A percentile compares a stretch with the other conserved stretches of the same genome.
Conservation (phyloP, 2,113 vertebrate species). For the Caranx melampygus region DNA sequence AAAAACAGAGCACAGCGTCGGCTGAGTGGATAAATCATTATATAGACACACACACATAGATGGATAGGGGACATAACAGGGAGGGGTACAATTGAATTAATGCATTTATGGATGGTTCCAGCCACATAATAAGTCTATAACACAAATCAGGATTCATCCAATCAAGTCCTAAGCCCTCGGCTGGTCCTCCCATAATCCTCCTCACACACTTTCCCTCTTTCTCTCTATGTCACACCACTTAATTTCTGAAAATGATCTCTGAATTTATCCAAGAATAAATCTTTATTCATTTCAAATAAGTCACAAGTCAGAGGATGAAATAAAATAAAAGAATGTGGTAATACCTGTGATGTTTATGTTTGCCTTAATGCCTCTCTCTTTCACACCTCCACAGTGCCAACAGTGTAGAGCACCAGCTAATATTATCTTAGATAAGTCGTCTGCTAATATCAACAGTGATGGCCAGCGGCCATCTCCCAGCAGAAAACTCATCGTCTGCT, state of each 20-base stretch:
- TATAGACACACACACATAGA: slow-evolving; percentile 10
- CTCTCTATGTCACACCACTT: slow-evolving; percentile 5
- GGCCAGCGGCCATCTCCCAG: no score
- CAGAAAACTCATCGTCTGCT: no score
- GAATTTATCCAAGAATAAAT: slow-evolving; percentile 3
- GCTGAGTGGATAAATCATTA: slow-evolving; percentile 21
- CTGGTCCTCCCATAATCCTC: slow-evolving; percentile 6
- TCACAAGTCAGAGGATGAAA: slow-evolving; percentile 18
- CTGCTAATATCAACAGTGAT: no score
- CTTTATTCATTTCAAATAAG: background rate
- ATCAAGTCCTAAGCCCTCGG: slow-evolving; percentile 1
- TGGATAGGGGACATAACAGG: background rate
- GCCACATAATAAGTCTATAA: background rate
- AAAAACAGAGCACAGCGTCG: slow-evolving; percentile 22
- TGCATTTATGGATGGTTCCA: background rate
- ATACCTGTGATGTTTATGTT: background rate
- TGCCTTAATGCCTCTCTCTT: no score
- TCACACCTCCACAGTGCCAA: no score
- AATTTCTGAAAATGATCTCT: slow-evolving; percentile 17
- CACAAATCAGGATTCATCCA: slow-evolving; percentile 11
- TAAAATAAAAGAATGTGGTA: background rate
- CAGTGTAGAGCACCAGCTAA: no score
- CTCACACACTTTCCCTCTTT: background rate
- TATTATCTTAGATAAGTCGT: no score
- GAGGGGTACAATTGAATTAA: background rate